phyloP scores from a whole-genome alignment of 2,888 invertebrate genomes.

The Hypolimnas misippus region DNA sequence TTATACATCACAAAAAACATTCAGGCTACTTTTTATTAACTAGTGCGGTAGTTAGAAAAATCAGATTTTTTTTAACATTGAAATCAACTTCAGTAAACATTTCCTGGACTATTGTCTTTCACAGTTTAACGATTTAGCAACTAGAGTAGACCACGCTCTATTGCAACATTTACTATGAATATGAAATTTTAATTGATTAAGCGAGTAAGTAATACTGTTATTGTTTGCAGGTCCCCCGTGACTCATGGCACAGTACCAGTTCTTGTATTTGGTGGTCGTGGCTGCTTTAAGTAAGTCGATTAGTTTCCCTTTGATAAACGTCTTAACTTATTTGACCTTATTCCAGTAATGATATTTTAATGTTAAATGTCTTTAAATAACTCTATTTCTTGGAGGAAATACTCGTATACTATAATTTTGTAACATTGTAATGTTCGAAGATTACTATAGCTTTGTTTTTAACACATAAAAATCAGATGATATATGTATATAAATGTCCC shows the following conservation, averaged over 20 bases:
- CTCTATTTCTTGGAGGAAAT: background rate
- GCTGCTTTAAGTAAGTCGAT: constrained; percentile 61
- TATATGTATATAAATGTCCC: background rate
- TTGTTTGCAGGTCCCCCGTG: constrained; percentile 56
- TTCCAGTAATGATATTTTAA: constrained; percentile 35
- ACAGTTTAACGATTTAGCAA: background rate
- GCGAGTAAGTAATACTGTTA: constrained; percentile 22
- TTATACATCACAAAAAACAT: no score
- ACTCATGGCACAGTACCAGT: constrained; percentile 68
- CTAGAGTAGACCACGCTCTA: background rate
- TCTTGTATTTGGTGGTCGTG: constrained; percentile 59
- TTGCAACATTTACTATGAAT: constrained; percentile 2
- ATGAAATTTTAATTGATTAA: constrained; percentile 6
- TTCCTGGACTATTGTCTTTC: background rate
- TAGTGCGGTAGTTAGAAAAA: no score
- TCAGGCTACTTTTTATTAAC: no score
- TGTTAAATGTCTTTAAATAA: constrained; percentile 17
- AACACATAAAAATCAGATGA: background rate
- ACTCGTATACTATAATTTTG: background rate
- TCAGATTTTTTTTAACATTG: no score
- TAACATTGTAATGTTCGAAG: background rate
- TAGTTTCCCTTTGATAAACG: constrained; percentile 16
- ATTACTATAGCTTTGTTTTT: background rate
- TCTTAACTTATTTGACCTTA: constrained; percentile 28
- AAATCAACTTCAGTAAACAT: background rate